Evolutionary conservation across 2,797 vertebrate genomes (phyloP).

Genomic region (Peromyscus nudipes): DNA sequence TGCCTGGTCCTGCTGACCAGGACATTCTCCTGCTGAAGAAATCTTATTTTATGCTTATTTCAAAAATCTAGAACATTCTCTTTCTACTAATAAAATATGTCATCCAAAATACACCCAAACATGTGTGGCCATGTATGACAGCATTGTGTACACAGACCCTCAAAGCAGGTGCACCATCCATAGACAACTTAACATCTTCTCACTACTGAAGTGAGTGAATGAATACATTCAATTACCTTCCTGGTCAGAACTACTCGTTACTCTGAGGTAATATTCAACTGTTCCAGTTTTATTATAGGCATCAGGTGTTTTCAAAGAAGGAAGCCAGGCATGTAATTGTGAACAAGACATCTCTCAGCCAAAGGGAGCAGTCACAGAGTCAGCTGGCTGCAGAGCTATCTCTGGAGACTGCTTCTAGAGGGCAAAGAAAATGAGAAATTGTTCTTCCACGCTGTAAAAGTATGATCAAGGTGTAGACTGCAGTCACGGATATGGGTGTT

Average conservation of each 20-base stretch:
- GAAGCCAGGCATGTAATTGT: conserved; percentile 54
- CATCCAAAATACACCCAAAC: not conserved
- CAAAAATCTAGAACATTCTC: conserved; percentile 8
- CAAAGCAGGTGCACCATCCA: not conserved
- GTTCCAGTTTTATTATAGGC: not conserved
- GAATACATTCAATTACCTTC: conserved; percentile 33
- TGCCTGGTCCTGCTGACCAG: not conserved
- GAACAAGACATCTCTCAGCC: conserved; percentile 21
- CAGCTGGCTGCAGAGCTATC: not conserved
- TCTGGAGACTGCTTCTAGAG: not conserved
- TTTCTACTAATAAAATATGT: not conserved
- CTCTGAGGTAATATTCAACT: conserved; percentile 12
- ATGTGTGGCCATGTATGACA: not conserved
- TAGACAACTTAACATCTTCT: conserved; percentile 26
- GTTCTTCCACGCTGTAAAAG: not conserved
- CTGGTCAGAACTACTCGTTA: not conserved
- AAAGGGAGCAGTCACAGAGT: not conserved
- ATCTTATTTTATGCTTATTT: not conserved
- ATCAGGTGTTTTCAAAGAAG: conserved; percentile 56
- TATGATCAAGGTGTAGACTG: not conserved
- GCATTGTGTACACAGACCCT: not conserved
- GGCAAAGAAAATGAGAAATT: not conserved
- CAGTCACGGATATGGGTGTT: not conserved
- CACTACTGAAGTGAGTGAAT: not conserved
- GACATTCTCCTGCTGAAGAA: not conserved